These are phyloP conservation scores for Crotalus viridis DNA, from an alignment of 2,113 vertebrate genomes.

Conservation along the genomic window DNA sequence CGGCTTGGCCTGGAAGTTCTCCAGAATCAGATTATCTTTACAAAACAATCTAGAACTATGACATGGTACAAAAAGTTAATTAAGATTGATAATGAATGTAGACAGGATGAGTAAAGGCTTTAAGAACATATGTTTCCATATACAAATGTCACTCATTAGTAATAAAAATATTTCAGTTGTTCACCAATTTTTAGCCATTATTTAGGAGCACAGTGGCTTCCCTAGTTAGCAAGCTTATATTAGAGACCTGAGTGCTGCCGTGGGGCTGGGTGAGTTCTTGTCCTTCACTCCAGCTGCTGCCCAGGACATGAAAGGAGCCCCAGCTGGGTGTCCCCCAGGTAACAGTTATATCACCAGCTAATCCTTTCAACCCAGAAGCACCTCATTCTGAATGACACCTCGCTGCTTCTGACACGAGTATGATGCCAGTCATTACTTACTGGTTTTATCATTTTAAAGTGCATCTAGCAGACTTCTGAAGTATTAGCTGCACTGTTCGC, in stretches of 20 bases:
- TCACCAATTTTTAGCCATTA: background rate
- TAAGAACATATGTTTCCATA: background rate
- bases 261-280: too few species aligned
- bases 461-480: background rate
- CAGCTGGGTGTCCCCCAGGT: too few species aligned
- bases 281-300: too few species aligned
- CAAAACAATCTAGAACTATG: conserved; percentile 11
- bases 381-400: too few species aligned
- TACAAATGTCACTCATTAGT: fast-evolving
- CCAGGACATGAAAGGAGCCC: too few species aligned
- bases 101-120: conserved; percentile 49
- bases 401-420: too few species aligned
- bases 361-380: too few species aligned
- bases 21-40: conserved; percentile 22
- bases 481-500: background rate
- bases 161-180: background rate
- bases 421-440: background rate
- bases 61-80: conserved; percentile 54
- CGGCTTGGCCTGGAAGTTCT: background rate
- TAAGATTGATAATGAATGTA: conserved; percentile 51
- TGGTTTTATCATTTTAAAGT: background rate
- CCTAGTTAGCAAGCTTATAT: too few species aligned
- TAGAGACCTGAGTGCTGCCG: too few species aligned
- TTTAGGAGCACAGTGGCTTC: background rate
- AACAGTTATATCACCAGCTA: too few species aligned